Conservation (phyloP, 2,888 invertebrate species). For the Phaedon cochleariae region DNA sequence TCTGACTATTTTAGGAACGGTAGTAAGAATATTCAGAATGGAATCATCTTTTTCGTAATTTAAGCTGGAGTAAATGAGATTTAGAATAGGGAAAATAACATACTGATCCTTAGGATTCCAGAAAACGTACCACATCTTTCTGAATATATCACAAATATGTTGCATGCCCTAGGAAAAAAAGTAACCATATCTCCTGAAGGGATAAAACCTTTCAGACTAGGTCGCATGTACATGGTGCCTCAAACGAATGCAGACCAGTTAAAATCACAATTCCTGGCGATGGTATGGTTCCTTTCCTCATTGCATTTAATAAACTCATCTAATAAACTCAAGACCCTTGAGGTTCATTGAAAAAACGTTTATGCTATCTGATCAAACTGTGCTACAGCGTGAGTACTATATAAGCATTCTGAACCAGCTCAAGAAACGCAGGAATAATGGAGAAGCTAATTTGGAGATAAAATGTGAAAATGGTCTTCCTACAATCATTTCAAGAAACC, state of each 20-base stretch:
- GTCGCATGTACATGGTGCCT: neutral
- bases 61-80: neutral
- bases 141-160: neutral
- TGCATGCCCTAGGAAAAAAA: neutral
- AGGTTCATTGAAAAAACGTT: neutral
- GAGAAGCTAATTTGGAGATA: too few relatives aligned
- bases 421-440: too few relatives aligned
- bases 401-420: neutral
- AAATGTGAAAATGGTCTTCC: neutral
- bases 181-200: neutral
- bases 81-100: neutral
- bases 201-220: neutral
- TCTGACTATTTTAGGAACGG: too few relatives aligned
- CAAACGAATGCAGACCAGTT: neutral
- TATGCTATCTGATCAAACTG: neutral
- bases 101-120: neutral
- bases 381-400: neutral
- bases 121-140: neutral
- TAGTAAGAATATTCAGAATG: too few relatives aligned
- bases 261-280: neutral
- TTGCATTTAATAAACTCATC: neutral
- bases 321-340: neutral
- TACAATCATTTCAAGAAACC: neutral
- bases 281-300: neutral
- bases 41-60: too few relatives aligned